Evolutionary conservation across 2,113 vertebrate species (phyloP).

Genomic region (Pseudorasbora parva): DNA sequence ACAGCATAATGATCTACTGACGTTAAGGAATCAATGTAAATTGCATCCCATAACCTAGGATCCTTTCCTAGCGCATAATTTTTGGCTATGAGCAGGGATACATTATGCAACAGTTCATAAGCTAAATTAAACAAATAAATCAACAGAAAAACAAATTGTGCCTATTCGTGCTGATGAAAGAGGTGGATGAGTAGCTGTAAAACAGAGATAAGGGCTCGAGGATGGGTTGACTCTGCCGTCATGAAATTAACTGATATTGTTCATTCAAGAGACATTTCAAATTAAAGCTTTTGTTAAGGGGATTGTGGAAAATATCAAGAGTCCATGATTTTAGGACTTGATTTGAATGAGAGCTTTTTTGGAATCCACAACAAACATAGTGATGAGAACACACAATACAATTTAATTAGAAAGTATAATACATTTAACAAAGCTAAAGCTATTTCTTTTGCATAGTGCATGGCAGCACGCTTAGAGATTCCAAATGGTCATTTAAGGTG

Average conservation of each 20-base stretch:
- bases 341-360: slow-evolving; percentile 25
- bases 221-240: slow-evolving; percentile 28
- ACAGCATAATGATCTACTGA: too few species aligned
- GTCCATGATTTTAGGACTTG: slow-evolving; percentile 38
- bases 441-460: not conserved
- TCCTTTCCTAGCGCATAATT: not conserved
- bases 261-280: slow-evolving; percentile 47
- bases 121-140: slow-evolving; percentile 22
- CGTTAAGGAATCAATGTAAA: not conserved
- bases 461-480: not conserved
- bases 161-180: slow-evolving; percentile 35
- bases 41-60: not conserved
- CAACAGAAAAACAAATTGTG: slow-evolving; percentile 22
- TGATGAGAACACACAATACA: not conserved
- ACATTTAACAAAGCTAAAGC: not conserved
- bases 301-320: slow-evolving; percentile 15
- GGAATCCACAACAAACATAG: slow-evolving; percentile 4
- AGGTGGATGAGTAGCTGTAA: slow-evolving; percentile 19
- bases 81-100: not conserved
- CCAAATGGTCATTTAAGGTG: not conserved
- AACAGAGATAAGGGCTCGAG: slow-evolving; percentile 41
- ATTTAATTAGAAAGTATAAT: not conserved
- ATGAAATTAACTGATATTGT: slow-evolving; percentile 48
- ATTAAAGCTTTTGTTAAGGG: slow-evolving; percentile 44
- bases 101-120: slow-evolving; percentile 10